Percentiles rank a stretch among this genome's conserved stretches.
phyloP scores from a whole-genome alignment of 2,888 invertebrate species.

The Zelleria hepariella region DNA sequence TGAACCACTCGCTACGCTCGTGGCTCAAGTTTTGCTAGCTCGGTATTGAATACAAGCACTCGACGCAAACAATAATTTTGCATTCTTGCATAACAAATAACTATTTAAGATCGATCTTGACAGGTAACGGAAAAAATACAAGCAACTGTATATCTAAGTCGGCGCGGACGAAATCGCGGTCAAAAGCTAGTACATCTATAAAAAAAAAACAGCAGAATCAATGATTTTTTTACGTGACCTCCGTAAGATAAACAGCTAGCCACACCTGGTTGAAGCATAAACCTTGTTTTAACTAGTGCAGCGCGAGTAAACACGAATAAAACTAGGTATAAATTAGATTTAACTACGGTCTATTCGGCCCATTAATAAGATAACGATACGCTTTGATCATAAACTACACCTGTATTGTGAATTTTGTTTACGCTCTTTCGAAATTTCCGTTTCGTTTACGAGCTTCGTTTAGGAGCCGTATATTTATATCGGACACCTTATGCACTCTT shows the following conservation, averaged over 20 bases:
- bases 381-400: conserved; percentile 1
- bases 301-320: neutral
- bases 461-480: neutral
- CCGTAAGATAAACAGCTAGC: neutral
- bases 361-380: neutral
- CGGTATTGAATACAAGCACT: too few species aligned
- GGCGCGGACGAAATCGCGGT: too few species aligned
- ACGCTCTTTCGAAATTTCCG: neutral
- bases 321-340: neutral
- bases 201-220: neutral
- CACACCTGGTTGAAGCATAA: neutral
- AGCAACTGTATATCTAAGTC: too few species aligned
- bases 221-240: neutral
- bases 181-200: neutral
- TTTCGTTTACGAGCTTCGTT: neutral
- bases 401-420: neutral
- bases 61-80: too few species aligned
- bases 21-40: too few species aligned
- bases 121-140: too few species aligned
- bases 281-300: neutral
- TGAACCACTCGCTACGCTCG: too few species aligned
- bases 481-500: neutral
- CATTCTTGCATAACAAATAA: too few species aligned
- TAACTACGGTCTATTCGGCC: neutral
- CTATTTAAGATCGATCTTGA: too few species aligned